Evolutionary conservation across 2,888 invertebrate species (phyloP).

Genomic region (Malacosoma neustria): DNA sequence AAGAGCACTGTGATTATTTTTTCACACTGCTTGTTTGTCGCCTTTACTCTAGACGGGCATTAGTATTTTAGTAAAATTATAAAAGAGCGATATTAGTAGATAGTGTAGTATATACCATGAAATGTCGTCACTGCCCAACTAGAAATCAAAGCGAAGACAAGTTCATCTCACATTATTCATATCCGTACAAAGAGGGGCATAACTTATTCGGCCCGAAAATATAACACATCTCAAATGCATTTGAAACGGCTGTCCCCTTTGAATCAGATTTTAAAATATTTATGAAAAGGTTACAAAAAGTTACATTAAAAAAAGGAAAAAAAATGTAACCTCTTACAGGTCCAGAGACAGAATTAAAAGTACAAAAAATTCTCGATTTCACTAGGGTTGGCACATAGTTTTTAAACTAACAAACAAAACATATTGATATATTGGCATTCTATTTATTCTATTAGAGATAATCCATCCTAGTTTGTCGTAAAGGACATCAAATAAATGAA

Average conservation of each 20-base stretch:
- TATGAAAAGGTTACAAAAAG: constrained; percentile 61
- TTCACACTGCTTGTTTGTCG: too few species aligned
- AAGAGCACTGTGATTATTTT: too few species aligned
- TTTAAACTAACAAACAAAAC: too few species aligned
- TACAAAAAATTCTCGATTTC: constrained; percentile 41
- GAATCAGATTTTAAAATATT: constrained; percentile 74
- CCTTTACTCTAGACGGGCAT: too few species aligned
- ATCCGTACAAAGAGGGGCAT: constrained; percentile 68
- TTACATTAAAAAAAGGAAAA: constrained; percentile 28
- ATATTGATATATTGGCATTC: too few species aligned
- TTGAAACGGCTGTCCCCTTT: constrained; percentile 65
- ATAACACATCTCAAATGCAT: constrained; percentile 65
- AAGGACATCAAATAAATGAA: too few species aligned
- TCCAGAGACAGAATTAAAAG: constrained; percentile 66
- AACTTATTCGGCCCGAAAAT: constrained; percentile 69
- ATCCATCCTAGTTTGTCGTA: too few species aligned
- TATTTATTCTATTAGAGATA: too few species aligned
- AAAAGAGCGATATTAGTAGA: too few species aligned
- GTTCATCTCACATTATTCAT: constrained; percentile 64
- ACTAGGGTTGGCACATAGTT: not conserved
- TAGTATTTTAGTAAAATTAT: too few species aligned
- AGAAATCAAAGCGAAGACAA: not conserved
- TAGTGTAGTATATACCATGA: too few species aligned
- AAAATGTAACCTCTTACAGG: constrained; percentile 23
- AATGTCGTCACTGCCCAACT: too few species aligned